phyloP scores from a whole-genome alignment of 2,888 invertebrate species.

The Sericinus montela region DNA sequence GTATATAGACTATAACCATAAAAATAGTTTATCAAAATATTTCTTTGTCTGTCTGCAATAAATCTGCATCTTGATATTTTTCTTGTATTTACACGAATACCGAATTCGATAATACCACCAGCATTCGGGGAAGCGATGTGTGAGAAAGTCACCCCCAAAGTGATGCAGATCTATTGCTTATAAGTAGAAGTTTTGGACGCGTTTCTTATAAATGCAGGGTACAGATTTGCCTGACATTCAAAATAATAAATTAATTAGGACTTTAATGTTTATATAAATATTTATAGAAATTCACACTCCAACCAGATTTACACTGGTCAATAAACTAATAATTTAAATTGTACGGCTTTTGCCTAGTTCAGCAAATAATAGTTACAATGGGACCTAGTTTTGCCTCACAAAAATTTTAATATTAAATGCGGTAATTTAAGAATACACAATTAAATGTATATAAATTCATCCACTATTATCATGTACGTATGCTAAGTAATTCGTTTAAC shows the following conservation, averaged over 20 bases:
- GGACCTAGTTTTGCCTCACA: slow-evolving; percentile 32
- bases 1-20: not conserved
- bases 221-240: slow-evolving; percentile 64
- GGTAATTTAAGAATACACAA: slow-evolving; percentile 15
- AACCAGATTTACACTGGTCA: slow-evolving; percentile 31
- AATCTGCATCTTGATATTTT: slow-evolving; percentile 26
- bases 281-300: slow-evolving; percentile 19
- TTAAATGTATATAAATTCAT: slow-evolving; percentile 14
- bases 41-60: slow-evolving; percentile 17
- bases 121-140: too few relatives aligned
- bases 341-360: slow-evolving; percentile 31
- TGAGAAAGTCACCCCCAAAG: too few relatives aligned
- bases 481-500: not conserved
- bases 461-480: not conserved
- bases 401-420: slow-evolving; percentile 14
- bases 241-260: slow-evolving; percentile 48
- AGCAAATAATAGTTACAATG: slow-evolving; percentile 28
- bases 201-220: slow-evolving; percentile 70
- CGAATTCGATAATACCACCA: too few relatives aligned
- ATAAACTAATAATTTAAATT: slow-evolving; percentile 26
- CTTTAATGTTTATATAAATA: slow-evolving; percentile 38
- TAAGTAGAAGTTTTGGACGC: slow-evolving; percentile 45
- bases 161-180: slow-evolving; percentile 31
- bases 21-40: slow-evolving; percentile 5
- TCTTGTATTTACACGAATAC: too few relatives aligned